Base-by-base conservation (phyloP, 1,140 invertebrate genomes). In the Adelges cooleyi region DNA sequence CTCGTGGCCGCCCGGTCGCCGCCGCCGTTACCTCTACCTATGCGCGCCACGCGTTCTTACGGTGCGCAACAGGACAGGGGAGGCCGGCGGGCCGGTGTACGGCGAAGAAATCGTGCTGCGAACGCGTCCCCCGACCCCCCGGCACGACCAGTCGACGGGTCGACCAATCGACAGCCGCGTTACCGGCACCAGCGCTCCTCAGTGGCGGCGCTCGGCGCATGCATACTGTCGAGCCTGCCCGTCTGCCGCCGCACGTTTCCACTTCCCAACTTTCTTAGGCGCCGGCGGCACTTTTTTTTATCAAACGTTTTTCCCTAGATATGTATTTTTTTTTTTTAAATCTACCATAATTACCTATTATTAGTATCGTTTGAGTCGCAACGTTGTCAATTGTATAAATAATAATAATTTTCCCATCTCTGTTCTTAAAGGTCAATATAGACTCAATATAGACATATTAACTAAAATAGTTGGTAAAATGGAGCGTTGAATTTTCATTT, bases 11-110 rank as follows among this genome's bases (percentile, higher is more conserved):
- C 23, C 40, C 5, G 11, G 40, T n/a, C 40, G 40, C 40, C 40
- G 40, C 40, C 40, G 40, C 5, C 15, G 56, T 48, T 62, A 48
- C 56, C 56, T 62, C 56, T 53, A 25, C 40, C 10, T 11, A 38
- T 29, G 33, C 52, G 33, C 52, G 52, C 53, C 53, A 38, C 15
- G 18, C 40, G 18, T 8, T 40, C 18, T 15, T 15, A 2, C 20
- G 11, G 22, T n/a, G 9, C 52, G 22, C 11, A 15, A 20, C 17
- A 8, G 11, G 18, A 22, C 36, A 11, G 11, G 11, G 5, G 11
- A 11, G 29, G 5, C 5, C 29, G 5, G 29, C 29, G 29, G 29
- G 29, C 5, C 29, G 29, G 52, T 13, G 29, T 38, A 22, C 3
- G 11, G n/a, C 54, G 40, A 11, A 17, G 36, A 15, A 18, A 44